Conservation (phyloP, 64 coral and sea anemone species). For the Trachythela sp. region DNA sequence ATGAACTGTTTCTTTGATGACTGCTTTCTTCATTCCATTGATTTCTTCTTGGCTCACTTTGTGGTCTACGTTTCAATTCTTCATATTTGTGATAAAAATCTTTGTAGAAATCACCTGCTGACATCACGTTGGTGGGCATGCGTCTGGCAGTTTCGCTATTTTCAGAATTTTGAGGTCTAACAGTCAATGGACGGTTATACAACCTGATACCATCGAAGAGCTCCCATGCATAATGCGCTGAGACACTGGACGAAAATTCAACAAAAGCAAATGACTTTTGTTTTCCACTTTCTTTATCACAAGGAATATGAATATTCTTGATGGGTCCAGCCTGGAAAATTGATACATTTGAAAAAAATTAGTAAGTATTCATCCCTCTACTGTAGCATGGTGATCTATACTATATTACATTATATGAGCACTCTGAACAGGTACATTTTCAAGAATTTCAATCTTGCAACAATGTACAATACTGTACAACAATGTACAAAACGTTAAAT, state of each 20-base stretch:
- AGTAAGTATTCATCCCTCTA: background rate
- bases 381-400: no score
- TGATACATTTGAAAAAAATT: conserved; percentile 6
- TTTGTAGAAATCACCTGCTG: background rate
- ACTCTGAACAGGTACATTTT: no score
- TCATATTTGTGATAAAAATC: background rate
- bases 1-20: background rate
- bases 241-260: conserved; percentile 57
- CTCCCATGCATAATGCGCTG: conserved; percentile 64
- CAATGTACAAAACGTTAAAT: no score
- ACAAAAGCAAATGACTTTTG: conserved; percentile 76
- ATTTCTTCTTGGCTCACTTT: conserved; percentile 21
- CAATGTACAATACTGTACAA: no score
- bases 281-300: conserved; percentile 77
- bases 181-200: conserved; percentile 65
- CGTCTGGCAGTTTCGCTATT: background rate
- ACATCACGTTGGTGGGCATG: background rate
- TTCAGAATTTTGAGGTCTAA: conserved; percentile 38
- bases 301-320: conserved; percentile 73
- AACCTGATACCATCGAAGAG: conserved; percentile 75
- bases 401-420: no score
- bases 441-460: no score
- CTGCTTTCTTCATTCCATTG: background rate
- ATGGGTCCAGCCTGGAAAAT: conserved; percentile 67
- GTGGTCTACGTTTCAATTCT: background rate